Base-by-base conservation (phyloP, 2,888 invertebrate genomes). In the Brassicogethes aeneus region DNA sequence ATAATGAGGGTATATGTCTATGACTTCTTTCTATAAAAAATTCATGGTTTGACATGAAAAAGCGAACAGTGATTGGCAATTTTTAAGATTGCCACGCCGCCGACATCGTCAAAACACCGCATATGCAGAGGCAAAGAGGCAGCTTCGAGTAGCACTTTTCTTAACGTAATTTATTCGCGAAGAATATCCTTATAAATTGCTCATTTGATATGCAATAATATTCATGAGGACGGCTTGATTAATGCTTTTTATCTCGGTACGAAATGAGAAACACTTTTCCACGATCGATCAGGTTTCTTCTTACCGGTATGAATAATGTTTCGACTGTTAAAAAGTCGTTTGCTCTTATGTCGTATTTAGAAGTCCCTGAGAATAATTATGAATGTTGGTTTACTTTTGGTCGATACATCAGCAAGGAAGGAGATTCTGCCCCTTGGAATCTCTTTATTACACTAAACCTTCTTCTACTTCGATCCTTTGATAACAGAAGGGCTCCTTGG, bases 171-270 rank as follows among this genome's bases (percentile, higher is more conserved):
- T 46, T 45, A 49, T 52, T 41, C 39, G n/a, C 14, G 39, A 23
- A 35, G 40, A 52, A 51, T 53, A 53, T 53, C 55, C 51, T 54
- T 55, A 56, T 53, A 53, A 53, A 55, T 52, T 40, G 54, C 53
- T 43, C 51, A 47, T 54, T 55, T 48, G 51, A 55, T 55, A 56
- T 55, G 56, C 54, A 50, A 50, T 54, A 55, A 53, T 55, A 52
- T 55, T 53, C 55, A 48, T 48, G 55, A 48, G 55, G 53, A 53
- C 47, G 50, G 47, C 41, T 48, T 54, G 54, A 55, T 53, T 44
- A 53, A 55, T 55, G 54, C 43, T 45, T 46, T 47, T 38, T 42
- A 43, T 33, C 41, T 50, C 47, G 40, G 48, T 46, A 5, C 23
- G 41, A 51, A 55, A 53, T 52, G 55, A 52, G 54, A 50, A 53